A percentile compares a stretch with the other conserved stretches of the same genome.
phyloP scores from a whole-genome alignment of 2,797 vertebrate species.

The Oreochromis mossambicus region DNA sequence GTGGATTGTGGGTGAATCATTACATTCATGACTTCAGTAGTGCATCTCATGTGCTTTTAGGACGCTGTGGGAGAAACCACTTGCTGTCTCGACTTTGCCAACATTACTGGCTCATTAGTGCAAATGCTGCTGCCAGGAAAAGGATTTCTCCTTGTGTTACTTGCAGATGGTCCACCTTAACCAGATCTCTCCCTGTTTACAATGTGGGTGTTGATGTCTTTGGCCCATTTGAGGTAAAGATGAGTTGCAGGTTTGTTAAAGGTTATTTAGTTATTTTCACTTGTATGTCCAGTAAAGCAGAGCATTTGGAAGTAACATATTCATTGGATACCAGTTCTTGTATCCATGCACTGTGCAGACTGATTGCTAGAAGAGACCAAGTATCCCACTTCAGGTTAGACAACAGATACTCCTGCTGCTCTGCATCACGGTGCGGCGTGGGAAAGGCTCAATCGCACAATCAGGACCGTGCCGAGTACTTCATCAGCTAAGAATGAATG shows the following conservation, averaged over 20 bases:
- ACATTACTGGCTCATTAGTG: neutral
- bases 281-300: neutral
- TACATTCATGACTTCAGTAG: neutral
- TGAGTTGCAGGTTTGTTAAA: neutral
- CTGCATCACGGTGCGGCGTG: neutral
- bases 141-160: accelerated
- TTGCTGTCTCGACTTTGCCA: neutral
- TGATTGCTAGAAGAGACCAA: neutral
- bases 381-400: neutral
- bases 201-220: neutral
- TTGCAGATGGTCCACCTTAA: neutral
- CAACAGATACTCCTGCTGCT: neutral
- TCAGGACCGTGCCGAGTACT: neutral
- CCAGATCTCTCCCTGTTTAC: neutral
- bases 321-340: neutral
- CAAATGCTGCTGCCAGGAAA: neutral
- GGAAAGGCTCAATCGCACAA: neutral
- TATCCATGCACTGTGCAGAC: neutral
- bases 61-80: neutral
- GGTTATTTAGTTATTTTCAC: neutral
- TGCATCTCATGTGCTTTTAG: neutral
- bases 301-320: accelerated
- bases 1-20: neutral
- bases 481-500: neutral
- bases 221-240: neutral